Base-by-base conservation (phyloP, 1,140 invertebrate species). In the Philaenus spumarius region DNA sequence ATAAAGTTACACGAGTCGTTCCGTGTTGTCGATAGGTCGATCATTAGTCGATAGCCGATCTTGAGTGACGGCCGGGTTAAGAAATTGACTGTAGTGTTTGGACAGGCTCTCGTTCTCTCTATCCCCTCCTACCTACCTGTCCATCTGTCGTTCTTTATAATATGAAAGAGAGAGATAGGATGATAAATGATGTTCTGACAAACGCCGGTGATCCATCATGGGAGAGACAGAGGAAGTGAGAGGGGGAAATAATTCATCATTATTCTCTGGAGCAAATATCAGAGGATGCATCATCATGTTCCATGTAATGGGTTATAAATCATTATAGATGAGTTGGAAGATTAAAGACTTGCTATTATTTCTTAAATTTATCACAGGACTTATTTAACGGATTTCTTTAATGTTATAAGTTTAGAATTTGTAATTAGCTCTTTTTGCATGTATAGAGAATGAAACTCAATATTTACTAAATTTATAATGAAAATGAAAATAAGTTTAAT, bases 141-240 rank as follows among this genome's bases (percentile, higher is more conserved):
- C 53, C 52, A 34, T 23, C 40, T 55, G 53, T 55, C 53, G 34
- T 45, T 45, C 55, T 57, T 57, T 57, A 57, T 57, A 57, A 57
- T 57, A 57, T 57, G 55, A 57, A 57, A 57, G 55, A 57, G 55
- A 57, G 55, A 57, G 45, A n/a, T 35, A 22, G 46, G 45, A 54
- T 57, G 55, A 57, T 57, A 57, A 57, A 57, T 57, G 55, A 57
- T 57, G 55, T 30, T 48, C 55, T 57, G 55, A 57, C 55, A 57
- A 48, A 47, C 55, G 35, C 14, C 17, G 43, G 55, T 48, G 43
- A 57, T 57, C 55, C 45, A 57, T 57, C 55, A 57, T 37, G 15
- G 34, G 19, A 35, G 22, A 42, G 30, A 39, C 22, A 24, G 7
- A 37, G 53, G 54, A 20, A 17, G 43, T 5, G 55, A 15, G 45